Evolutionary conservation across 2,888 invertebrate genomes (phyloP), one percentile per base, ranked within the genome.

Genomic region (Phengaris alcon): DNA sequence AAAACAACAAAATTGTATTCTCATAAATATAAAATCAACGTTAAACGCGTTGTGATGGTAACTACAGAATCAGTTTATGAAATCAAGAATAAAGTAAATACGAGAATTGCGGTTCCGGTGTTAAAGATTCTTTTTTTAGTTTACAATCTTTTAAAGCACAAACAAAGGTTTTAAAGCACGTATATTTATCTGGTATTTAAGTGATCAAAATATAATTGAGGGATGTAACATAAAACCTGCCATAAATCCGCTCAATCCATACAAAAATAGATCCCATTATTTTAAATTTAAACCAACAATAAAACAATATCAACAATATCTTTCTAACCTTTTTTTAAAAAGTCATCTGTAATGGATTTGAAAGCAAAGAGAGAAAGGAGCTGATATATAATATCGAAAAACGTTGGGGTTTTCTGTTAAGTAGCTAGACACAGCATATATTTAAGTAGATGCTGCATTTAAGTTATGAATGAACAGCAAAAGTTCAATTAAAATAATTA

Each of bases 351-450:
- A 64, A 64, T 64, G 64, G 64, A 64, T 64, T 64, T 64, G 64
- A 64, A 35, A 64, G 64, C 64, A 64, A 64, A 64, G 64, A 64
- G 64, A 64, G 64, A 59, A 64, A 64, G 59, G 10, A 59, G 59
- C 59, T 4, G 59, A 5, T 22, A 35, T 64, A 64, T 35, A 64
- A 64, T 64, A 64, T 44, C 64, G 64, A 64, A 6, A 12, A 64
- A 44, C 12, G 35, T 35, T 12, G 12, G 12, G 35, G 35, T 64
- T 64, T 64, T 44, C 64, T 64, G 59, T 64, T 22, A 64, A 64
- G 15, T 57, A 15, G 35, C 44, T 35, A 44, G 35, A 35, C 59
- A 64, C 59, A 64, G 35, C 22, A 22, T 22, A 22, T 22, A 22
- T 22, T 64, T 22, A 64, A 64, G 15, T 35, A 44, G 35, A 35